Percentiles rank a stretch among this genome's conserved stretches.
These are phyloP conservation scores for Amphiprion clarkii DNA, from an alignment of 2,797 vertebrate species.

Conservation along the genomic window DNA sequence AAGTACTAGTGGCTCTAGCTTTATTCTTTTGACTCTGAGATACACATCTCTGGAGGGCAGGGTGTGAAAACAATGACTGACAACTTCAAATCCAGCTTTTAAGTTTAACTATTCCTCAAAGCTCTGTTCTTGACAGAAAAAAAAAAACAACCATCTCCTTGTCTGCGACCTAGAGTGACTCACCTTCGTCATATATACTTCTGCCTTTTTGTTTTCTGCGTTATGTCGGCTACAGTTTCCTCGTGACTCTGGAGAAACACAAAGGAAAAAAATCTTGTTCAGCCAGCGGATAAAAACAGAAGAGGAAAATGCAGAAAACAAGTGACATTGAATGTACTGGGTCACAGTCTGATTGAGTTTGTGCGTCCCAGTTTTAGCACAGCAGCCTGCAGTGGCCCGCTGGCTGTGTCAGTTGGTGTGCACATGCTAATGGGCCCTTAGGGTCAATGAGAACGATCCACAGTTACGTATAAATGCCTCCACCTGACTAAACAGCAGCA, in stretches of 20 bases:
- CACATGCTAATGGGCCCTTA: constrained; percentile 4
- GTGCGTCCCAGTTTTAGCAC: not conserved
- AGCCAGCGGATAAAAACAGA: constrained; percentile 22
- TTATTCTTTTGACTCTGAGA: not conserved
- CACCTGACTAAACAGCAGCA: constrained; percentile 2
- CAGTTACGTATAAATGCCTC: constrained; percentile 1
- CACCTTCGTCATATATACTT: constrained; percentile 29
- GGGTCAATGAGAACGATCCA: constrained; percentile 7
- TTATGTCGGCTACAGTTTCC: constrained; percentile 1
- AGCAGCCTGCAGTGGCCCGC: not conserved
- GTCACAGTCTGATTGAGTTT: not conserved
- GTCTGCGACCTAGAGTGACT: constrained; percentile 35
- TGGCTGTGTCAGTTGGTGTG: not conserved
- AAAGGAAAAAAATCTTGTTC: constrained; percentile 10
- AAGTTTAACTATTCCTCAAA: not conserved
- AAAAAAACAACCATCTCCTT: not conserved
- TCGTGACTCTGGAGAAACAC: constrained; percentile 14
- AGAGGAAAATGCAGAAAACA: not conserved
- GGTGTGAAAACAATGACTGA: not conserved
- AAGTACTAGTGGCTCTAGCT: not conserved
- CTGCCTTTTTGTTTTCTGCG: not conserved
- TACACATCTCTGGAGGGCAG: not conserved
- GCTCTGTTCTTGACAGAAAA: constrained; percentile 1
- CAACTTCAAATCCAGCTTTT: constrained; percentile 3
- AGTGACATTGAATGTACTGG: not conserved